These are phyloP conservation scores for Drosophila macrothrix DNA, from an alignment of 2,888 invertebrate genomes.

Conservation along the genomic window DNA sequence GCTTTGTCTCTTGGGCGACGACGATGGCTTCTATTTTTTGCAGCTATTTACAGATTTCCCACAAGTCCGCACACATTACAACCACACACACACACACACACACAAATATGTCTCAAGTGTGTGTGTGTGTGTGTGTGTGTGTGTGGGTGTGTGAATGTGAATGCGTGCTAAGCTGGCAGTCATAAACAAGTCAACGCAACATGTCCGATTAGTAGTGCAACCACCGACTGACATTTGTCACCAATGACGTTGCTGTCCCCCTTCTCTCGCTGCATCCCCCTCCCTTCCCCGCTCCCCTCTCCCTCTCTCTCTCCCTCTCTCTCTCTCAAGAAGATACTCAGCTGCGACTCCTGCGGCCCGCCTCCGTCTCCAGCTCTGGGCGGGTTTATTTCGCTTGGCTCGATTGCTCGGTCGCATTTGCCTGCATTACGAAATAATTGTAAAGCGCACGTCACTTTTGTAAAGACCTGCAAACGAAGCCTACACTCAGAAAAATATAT, in stretches of 20 bases:
- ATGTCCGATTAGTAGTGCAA: constrained; percentile 79
- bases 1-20: constrained; percentile 64
- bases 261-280: neutral
- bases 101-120: constrained; percentile 21
- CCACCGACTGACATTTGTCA: constrained; percentile 78
- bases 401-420: constrained; percentile 70
- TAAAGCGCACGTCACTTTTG: constrained; percentile 79
- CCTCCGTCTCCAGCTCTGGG: neutral
- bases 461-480: constrained; percentile 72
- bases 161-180: constrained; percentile 71
- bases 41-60: constrained; percentile 80
- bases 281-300: too few relatives aligned
- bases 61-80: constrained; percentile 70
- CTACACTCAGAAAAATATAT: neutral
- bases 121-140: neutral
- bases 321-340: constrained; percentile 36
- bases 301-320: neutral
- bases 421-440: constrained; percentile 80
- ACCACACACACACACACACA: constrained; percentile 22
- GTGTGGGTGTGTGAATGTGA: constrained; percentile 32
- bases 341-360: constrained; percentile 3
- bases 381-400: constrained; percentile 30
- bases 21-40: constrained; percentile 69
- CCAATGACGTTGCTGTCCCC: constrained; percentile 54
- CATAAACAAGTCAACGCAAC: constrained; percentile 79